Conservation (phyloP, 2,888 invertebrate genomes). For the Thera britannica region DNA sequence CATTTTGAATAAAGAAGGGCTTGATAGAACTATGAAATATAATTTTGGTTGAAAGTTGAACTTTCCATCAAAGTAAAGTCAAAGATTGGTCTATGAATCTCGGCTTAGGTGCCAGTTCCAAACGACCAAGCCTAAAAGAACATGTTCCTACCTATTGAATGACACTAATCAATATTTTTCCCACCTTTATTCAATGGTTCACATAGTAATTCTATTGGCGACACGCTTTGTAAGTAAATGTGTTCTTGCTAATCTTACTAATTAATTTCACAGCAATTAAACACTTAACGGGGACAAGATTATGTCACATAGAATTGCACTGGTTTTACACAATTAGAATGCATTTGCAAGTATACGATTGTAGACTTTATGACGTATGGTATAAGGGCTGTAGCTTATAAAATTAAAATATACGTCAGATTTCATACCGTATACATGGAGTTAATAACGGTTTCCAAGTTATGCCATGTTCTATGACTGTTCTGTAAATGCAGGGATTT, state of each 20-base stretch:
- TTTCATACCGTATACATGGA: too few relatives aligned
- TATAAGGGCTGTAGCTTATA: neutral
- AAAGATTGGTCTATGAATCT: too few relatives aligned
- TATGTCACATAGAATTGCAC: slow-evolving; percentile 32
- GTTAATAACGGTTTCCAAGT: too few relatives aligned
- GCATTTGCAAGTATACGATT: neutral
- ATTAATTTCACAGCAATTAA: slow-evolving; percentile 40
- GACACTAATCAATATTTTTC: neutral
- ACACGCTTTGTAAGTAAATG: slow-evolving; percentile 9
- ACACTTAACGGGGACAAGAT: slow-evolving; percentile 35
- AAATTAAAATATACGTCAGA: neutral
- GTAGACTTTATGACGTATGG: neutral
- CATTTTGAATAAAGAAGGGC: too few relatives aligned
- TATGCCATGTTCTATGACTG: too few relatives aligned
- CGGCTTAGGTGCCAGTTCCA: too few relatives aligned
- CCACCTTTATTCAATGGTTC: neutral
- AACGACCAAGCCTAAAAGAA: too few relatives aligned
- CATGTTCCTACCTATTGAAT: neutral
- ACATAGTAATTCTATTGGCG: slow-evolving; percentile 6
- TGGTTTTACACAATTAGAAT: slow-evolving; percentile 28
- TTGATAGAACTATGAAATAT: too few relatives aligned
- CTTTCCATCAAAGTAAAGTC: too few relatives aligned
- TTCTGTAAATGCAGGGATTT: too few relatives aligned
- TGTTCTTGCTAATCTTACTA: slow-evolving; percentile 33
- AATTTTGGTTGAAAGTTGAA: too few relatives aligned